Percentiles rank a stretch among this genome's conserved stretches.
Conservation (phyloP, 2,888 invertebrate genomes). For the Euzetes globulus region DNA sequence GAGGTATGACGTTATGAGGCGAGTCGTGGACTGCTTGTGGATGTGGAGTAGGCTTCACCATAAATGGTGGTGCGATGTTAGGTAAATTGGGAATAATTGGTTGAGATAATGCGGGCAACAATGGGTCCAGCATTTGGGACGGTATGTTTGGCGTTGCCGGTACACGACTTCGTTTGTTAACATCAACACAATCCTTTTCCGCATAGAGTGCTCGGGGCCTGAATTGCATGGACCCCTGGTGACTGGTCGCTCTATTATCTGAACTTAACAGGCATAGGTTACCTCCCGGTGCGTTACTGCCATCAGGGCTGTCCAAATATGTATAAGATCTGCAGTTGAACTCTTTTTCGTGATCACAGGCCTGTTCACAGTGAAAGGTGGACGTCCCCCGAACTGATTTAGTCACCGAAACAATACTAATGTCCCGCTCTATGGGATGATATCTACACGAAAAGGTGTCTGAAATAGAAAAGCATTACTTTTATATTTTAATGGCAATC, state of each 20-base stretch:
- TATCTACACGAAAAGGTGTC: conserved; percentile 48
- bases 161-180: conserved; percentile 1
- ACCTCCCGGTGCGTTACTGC: conserved; percentile 36
- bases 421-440: conserved; percentile 46
- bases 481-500: not conserved
- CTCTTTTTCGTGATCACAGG: conserved; percentile 49
- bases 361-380: conserved; percentile 47
- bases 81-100: not conserved
- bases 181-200: conserved; percentile 54
- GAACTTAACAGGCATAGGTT: conserved; percentile 63
- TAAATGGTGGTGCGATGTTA: conserved; percentile 25
- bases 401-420: conserved; percentile 48
- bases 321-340: conserved; percentile 48
- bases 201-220: conserved; percentile 58
- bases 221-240: conserved; percentile 53
- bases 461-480: not conserved
- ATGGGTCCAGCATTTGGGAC: not conserved
- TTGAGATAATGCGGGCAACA: not conserved
- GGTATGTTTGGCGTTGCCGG: conserved; percentile 33
- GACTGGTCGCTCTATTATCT: conserved; percentile 55
- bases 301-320: conserved; percentile 42
- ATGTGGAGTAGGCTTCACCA: not conserved
- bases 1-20: conserved; percentile 1
- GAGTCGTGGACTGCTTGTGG: not conserved
- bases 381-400: conserved; percentile 45